Conservation (phyloP, 2,113 vertebrate species). For the Oostethus manadensis region DNA sequence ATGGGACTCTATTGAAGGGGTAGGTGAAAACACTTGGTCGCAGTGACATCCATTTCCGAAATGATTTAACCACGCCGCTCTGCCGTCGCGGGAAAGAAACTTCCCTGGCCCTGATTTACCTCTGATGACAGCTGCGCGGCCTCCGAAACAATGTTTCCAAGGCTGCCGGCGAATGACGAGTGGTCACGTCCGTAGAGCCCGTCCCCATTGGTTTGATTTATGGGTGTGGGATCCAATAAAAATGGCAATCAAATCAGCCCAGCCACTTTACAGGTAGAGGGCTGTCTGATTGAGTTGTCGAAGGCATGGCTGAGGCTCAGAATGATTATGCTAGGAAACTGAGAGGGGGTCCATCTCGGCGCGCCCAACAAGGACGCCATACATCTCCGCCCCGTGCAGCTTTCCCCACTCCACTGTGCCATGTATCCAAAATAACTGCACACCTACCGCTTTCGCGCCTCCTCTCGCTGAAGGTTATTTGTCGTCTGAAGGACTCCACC, state of each 20-base stretch:
- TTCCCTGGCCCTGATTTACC: slow-evolving; percentile 78
- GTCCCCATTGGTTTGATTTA: slow-evolving; percentile 82
- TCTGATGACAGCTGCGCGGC: slow-evolving; percentile 71
- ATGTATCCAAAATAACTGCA: slow-evolving; percentile 98
- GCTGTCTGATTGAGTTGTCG: slow-evolving; percentile 82
- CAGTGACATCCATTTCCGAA: slow-evolving; percentile 80
- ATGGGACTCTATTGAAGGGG: slow-evolving; percentile 74
- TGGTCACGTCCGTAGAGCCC: slow-evolving; percentile 74
- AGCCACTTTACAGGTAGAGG: slow-evolving; percentile 81
- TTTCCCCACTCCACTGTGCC: slow-evolving; percentile 90
- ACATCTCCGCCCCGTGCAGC: slow-evolving; percentile 80
- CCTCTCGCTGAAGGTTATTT: slow-evolving; percentile 99
- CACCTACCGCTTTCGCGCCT: slow-evolving; percentile 92
- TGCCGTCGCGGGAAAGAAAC: slow-evolving; percentile 71
- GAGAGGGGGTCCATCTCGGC: slow-evolving; percentile 73
- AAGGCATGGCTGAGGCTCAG: slow-evolving; percentile 80
- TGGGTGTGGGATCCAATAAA: slow-evolving; percentile 78
- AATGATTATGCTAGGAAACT: slow-evolving; percentile 76
- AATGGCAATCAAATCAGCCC: slow-evolving; percentile 83
- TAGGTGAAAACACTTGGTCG: slow-evolving; percentile 76
- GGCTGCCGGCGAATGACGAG: slow-evolving; percentile 79
- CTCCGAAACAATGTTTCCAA: slow-evolving; percentile 81
- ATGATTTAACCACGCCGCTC: slow-evolving; percentile 76
- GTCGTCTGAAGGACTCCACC: slow-evolving; percentile 99
- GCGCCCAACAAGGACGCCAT: slow-evolving; percentile 83